Evolutionary conservation across 2,113 vertebrate genomes (phyloP).

Genomic region (Hippoglossus stenolepis): DNA sequence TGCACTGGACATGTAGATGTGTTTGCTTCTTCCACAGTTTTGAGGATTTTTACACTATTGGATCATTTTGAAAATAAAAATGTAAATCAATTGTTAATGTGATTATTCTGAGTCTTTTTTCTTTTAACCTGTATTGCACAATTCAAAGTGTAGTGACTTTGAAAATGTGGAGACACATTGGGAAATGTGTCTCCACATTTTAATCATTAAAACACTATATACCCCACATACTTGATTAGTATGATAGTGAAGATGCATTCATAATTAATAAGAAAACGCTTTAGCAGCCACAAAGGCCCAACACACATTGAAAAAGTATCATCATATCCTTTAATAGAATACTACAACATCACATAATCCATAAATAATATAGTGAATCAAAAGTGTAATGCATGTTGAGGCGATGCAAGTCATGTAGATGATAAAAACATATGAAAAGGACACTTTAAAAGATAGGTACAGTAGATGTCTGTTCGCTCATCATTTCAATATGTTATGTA

Average conservation of each 20-base stretch:
- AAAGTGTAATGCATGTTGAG: slow-evolving; percentile 28
- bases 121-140: no score
- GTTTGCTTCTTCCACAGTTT: no score
- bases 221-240: neutral
- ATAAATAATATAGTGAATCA: slow-evolving; percentile 36
- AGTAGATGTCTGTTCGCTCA: neutral
- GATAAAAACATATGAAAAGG: no score
- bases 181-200: neutral
- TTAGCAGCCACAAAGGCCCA: slow-evolving; percentile 17
- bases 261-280: slow-evolving; percentile 23
- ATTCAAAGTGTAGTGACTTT: no score
- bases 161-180: no score
- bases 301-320: slow-evolving; percentile 12
- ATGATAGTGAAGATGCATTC: slow-evolving; percentile 8
- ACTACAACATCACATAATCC: slow-evolving; percentile 18
- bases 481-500: neutral
- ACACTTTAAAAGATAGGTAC: neutral
- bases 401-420: slow-evolving; percentile 15
- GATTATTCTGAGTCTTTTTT: no score
- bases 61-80: no score
- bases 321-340: slow-evolving; percentile 29
- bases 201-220: neutral
- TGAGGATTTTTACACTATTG: no score
- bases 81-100: no score
- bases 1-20: no score